Conservation (phyloP, 2,113 vertebrate species). For the Dascyllus trimaculatus region DNA sequence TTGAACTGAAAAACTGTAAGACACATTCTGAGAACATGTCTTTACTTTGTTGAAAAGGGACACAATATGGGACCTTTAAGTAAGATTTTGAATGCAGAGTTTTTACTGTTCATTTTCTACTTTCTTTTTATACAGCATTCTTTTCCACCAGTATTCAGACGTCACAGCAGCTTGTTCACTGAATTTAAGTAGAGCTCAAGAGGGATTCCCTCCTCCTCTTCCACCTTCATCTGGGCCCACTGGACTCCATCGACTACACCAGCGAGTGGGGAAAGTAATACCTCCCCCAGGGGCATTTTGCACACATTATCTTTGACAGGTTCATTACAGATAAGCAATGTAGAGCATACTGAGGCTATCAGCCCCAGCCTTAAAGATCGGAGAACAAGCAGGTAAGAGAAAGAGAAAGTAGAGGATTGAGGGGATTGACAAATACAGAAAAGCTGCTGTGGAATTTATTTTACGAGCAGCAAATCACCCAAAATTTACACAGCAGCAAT, state of each 20-base stretch:
- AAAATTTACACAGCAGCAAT: neutral
- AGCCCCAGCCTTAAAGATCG: conserved; percentile 33
- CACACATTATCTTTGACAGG: conserved; percentile 86
- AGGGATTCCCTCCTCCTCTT: conserved; percentile 34
- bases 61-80: too few species aligned
- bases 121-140: neutral
- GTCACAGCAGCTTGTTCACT: conserved; percentile 2
- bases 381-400: conserved; percentile 35
- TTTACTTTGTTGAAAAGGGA: too few species aligned
- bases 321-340: conserved; percentile 89
- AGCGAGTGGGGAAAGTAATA: conserved; percentile 51
- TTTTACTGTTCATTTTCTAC: neutral
- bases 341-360: conserved; percentile 67
- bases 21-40: too few species aligned
- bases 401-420: conserved; percentile 3
- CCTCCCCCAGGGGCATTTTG: conserved; percentile 77
- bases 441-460: conserved; percentile 19
- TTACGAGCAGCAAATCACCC: conserved; percentile 12
- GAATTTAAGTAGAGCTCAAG: conserved; percentile 22
- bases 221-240: conserved; percentile 38
- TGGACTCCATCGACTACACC: conserved; percentile 49
- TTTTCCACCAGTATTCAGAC: neutral
- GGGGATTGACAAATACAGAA: conserved; percentile 11
- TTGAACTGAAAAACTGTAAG: too few species aligned
- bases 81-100: neutral